phyloP scores from a whole-genome alignment of 1,140 invertebrate species.

The Drosophila novamexicana region DNA sequence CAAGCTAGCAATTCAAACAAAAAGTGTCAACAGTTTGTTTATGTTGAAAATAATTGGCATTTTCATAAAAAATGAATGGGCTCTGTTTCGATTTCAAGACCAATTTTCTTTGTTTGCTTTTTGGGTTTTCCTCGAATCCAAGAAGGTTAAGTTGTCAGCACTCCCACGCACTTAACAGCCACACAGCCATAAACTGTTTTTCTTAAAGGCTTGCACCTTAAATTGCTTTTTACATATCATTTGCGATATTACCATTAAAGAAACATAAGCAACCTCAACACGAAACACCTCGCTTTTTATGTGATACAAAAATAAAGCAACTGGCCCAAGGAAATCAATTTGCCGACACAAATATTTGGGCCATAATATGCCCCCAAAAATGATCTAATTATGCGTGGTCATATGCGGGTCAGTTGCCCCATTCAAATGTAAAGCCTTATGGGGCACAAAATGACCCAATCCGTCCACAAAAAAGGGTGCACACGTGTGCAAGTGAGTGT shows the following conservation, averaged over 20 bases:
- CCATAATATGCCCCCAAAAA: conserved; percentile 17
- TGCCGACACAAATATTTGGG: conserved; percentile 45
- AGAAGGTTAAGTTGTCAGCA: neutral
- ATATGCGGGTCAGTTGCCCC: conserved; percentile 45
- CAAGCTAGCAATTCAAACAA: too few species aligned
- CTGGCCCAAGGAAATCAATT: conserved; percentile 38
- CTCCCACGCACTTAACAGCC: neutral
- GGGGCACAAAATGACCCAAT: conserved; percentile 23
- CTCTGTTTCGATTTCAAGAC: too few species aligned
- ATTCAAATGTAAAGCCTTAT: conserved; percentile 58
- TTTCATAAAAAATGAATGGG: too few species aligned
- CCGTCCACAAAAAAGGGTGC: conserved; percentile 24
- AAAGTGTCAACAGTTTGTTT: too few species aligned
- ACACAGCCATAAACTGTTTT: neutral
- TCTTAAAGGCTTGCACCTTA: neutral
- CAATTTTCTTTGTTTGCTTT: too few species aligned
- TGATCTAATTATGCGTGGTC: conserved; percentile 51
- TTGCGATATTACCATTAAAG: conserved; percentile 18
- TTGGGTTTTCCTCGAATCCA: neutral
- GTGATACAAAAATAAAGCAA: conserved; percentile 3
- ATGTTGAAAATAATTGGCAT: too few species aligned
- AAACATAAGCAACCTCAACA: conserved; percentile 18
- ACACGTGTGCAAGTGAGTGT: conserved; percentile 37
- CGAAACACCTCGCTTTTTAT: neutral
- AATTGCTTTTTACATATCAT: conserved; percentile 3